Evolutionary conservation across 2,797 vertebrate genomes (phyloP), one percentile per base, ranked within the genome.

Genomic region (Hippoglossus hippoglossus): DNA sequence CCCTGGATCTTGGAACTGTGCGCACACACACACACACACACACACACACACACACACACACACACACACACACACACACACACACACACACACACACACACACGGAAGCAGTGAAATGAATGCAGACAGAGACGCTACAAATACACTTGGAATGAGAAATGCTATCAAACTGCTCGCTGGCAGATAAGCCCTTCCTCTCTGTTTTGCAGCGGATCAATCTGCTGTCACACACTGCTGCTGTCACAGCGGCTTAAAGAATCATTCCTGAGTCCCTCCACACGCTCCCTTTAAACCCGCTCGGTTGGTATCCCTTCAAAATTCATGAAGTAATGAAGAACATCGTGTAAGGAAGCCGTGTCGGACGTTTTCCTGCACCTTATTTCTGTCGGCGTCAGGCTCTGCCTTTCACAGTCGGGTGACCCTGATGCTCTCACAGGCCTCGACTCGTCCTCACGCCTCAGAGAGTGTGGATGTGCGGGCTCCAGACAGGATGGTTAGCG

Each of bases 171-270:
- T 72, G 67, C 58, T 51, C 10, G 28, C 65, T 47, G 62, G 54
- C 18, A 74, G 81, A 87, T 79, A 77, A 82, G 74, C 31, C 18
- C 59, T 34, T 59, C 59, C 15, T 60, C 1, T 0, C 49, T 67
- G 60, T 55, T 3, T 25, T 44, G 34, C 67, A 60, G 54, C 51
- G 52, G 65, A 79, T 83, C 70, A 73, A 63, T 85, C 75, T 62
- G 59, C 16, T 34, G 44, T 77, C 65, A 59, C 71, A 75, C 52
- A 12, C 58, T 53, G 70, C 44, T 31, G 63, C 56, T 12, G 13
- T 55, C 60, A 50, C 12, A 13, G 36, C 13, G 61, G 47, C 73
- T 69, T 31, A 6, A 69, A 56, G 18, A 46, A 72, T 64, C 55
- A 22, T 44, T 1, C 15, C 49, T 52, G 21, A 11, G 47, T 62